phyloP scores from a whole-genome alignment of 2,797 vertebrate species.

The Acrossocheilus fasciatus region DNA sequence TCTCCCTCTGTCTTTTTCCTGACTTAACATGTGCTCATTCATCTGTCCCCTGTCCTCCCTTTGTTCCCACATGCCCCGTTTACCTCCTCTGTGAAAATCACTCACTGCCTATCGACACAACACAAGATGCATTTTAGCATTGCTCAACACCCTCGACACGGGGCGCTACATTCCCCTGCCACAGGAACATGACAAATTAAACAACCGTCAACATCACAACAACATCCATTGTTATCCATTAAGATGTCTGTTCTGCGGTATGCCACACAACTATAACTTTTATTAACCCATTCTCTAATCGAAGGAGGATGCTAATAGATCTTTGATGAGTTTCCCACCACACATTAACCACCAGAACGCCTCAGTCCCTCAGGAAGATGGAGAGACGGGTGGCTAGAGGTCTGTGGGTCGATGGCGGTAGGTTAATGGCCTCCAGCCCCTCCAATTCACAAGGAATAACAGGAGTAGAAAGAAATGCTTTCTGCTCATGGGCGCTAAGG shows the following conservation, averaged over 20 bases:
- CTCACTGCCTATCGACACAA: slow-evolving; percentile 23
- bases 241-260: slow-evolving; percentile 4
- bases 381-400: slow-evolving; percentile 31
- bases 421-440: slow-evolving; percentile 32
- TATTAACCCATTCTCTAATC: slow-evolving; percentile 23
- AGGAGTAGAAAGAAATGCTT: slow-evolving; percentile 8
- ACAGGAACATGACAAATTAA: slow-evolving; percentile 14
- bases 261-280: slow-evolving; percentile 15
- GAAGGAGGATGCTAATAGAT: slow-evolving; percentile 3
- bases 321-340: slow-evolving; percentile 4
- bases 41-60: slow-evolving; percentile 25
- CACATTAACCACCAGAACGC: slow-evolving; percentile 6
- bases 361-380: slow-evolving; percentile 13
- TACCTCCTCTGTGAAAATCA: slow-evolving; percentile 15
- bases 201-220: slow-evolving; percentile 28
- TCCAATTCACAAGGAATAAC: slow-evolving; percentile 27
- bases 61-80: slow-evolving; percentile 23
- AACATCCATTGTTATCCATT: slow-evolving; percentile 24
- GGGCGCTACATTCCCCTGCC: background rate
- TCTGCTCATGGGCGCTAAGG: slow-evolving; percentile 43
- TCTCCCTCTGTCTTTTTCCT: slow-evolving; percentile 24
- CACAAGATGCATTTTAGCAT: slow-evolving; percentile 33
- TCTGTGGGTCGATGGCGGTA: slow-evolving; percentile 22
- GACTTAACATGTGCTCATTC: slow-evolving; percentile 33
- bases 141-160: slow-evolving; percentile 20